Percentiles rank a stretch among this genome's conserved stretches.
These are phyloP conservation scores for Spisula solida DNA, from an alignment of 2,888 invertebrate genomes.

Conservation along the genomic window DNA sequence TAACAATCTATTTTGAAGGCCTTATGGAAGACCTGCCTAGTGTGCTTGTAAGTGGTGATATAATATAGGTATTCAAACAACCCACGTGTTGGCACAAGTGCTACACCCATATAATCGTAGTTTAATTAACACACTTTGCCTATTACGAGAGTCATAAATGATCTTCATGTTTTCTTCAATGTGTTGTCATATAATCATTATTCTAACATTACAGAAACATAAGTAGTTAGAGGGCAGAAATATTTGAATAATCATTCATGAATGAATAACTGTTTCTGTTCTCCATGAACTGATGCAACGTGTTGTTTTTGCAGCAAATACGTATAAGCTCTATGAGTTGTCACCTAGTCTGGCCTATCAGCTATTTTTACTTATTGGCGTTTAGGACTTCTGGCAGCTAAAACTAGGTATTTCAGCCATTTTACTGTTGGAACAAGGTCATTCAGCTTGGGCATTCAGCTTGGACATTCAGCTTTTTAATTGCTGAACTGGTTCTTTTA, in stretches of 20 bases:
- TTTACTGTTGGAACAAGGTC: no score
- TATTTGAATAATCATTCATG: constrained; percentile 15
- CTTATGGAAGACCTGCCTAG: not conserved
- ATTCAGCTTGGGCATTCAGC: no score
- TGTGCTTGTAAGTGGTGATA: not conserved
- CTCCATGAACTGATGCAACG: not conserved
- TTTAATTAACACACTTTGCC: not conserved
- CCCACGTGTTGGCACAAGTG: not conserved
- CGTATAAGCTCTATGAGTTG: no score
- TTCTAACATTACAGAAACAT: not conserved
- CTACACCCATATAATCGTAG: not conserved
- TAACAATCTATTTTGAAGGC: no score
- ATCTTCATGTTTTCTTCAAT: not conserved
- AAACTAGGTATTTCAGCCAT: no score
- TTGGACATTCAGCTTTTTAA: no score
- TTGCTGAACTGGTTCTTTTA: no score
- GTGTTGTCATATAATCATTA: not conserved
- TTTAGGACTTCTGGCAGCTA: no score
- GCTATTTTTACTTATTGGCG: no score
- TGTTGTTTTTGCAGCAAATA: no score
- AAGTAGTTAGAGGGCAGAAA: not conserved
- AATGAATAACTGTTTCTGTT: not conserved
- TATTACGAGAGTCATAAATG: not conserved
- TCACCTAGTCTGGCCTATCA: no score
- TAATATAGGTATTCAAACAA: not conserved